phyloP scores from a whole-genome alignment of 1,140 invertebrate genomes.

The Diorhabda carinulata region DNA sequence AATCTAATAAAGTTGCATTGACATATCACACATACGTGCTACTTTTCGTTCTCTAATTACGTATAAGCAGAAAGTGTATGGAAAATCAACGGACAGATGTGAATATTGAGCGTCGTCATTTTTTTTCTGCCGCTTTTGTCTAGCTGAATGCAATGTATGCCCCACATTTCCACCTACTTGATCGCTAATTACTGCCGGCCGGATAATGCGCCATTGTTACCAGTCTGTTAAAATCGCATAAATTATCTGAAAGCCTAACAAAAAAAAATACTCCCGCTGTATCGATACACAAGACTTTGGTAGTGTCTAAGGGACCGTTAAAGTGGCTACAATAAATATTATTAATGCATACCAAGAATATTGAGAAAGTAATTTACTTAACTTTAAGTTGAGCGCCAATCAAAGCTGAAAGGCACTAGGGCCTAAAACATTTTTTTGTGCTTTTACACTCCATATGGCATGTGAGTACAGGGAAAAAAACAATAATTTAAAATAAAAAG shows the following conservation, averaged over 20 bases:
- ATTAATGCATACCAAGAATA: no score
- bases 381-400: no score
- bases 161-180: conserved; percentile 47
- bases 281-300: conserved; percentile 8
- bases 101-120: conserved; percentile 30
- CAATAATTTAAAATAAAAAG: no score
- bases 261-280: conserved; percentile 9
- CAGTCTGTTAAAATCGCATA: conserved; percentile 45
- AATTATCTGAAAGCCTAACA: conserved; percentile 37
- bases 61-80: conserved; percentile 13
- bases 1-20: no score
- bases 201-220: conserved; percentile 41
- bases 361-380: no score
- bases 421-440: no score
- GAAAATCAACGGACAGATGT: conserved; percentile 40
- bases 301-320: background rate
- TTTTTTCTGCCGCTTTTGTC: conserved; percentile 42
- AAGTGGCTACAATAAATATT: background rate
- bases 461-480: no score
- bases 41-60: conserved; percentile 20
- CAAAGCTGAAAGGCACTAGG: no score
- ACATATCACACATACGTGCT: background rate
- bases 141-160: conserved; percentile 39
- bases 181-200: conserved; percentile 45
- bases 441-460: no score